Evolutionary conservation across 1,140 invertebrate genomes (phyloP).

Genomic region (Drosophila melanogaster): DNA sequence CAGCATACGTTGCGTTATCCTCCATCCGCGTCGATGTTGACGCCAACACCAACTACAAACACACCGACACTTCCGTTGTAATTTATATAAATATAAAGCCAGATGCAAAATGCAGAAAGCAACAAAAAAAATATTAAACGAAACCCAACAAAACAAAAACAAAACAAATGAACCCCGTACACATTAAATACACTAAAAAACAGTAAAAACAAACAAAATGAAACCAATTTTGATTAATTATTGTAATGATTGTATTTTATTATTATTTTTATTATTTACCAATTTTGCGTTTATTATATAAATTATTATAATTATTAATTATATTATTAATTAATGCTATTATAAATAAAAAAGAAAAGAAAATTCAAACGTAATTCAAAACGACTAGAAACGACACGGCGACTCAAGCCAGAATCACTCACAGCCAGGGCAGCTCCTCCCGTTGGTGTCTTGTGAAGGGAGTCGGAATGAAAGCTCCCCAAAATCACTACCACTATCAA

Average conservation of each 20-base stretch:
- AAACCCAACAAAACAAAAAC: conserved; percentile 41
- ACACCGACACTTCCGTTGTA: conserved; percentile 85
- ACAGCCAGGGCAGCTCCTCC: conserved; percentile 54
- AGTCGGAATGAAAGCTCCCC: conserved; percentile 24
- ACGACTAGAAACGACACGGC: conserved; percentile 21
- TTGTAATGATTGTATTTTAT: conserved; percentile 74
- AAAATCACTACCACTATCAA: conserved; percentile 9
- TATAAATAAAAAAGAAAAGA: conserved; percentile 67
- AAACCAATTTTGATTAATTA: conserved; percentile 63
- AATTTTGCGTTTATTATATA: conserved; percentile 83
- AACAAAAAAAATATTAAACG: conserved; percentile 28
- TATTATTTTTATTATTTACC: conserved; percentile 84
- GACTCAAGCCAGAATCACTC: conserved; percentile 31
- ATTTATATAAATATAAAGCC: conserved; percentile 75
- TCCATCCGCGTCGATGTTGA: conserved; percentile 85
- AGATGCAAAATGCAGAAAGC: conserved; percentile 35
- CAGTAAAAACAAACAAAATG: conserved; percentile 59
- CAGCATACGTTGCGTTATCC: conserved; percentile 85
- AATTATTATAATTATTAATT: conserved; percentile 84
- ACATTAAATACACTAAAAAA: conserved; percentile 60
- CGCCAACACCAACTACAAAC: conserved; percentile 85
- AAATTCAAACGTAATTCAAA: conserved; percentile 66
- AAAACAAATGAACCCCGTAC: conserved; percentile 21
- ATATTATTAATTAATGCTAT: conserved; percentile 78
- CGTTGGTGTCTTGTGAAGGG: conserved; percentile 34